phyloP scores from a whole-genome alignment of 1,140 invertebrate species.

The Physella acuta region DNA sequence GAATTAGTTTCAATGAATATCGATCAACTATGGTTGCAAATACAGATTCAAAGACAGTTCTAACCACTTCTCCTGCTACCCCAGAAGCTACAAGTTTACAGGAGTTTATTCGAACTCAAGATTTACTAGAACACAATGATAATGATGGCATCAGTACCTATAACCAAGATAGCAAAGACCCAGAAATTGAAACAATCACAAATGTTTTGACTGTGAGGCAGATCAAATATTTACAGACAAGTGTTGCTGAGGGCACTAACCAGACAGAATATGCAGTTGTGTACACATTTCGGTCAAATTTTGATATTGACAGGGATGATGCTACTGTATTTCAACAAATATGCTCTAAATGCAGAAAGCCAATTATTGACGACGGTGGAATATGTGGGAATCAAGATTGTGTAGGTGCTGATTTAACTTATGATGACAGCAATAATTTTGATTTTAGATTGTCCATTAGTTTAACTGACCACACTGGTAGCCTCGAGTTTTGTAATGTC shows the following conservation, averaged over 20 bases:
- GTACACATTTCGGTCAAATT: slow-evolving; percentile 36
- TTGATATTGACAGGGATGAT: slow-evolving; percentile 39
- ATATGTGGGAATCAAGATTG: background rate
- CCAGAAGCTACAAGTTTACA: slow-evolving; percentile 46
- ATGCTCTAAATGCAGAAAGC: background rate
- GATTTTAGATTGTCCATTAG: background rate
- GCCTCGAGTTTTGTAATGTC: slow-evolving; percentile 1
- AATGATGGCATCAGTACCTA: too few relatives aligned
- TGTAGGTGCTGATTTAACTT: background rate
- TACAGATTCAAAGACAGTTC: slow-evolving; percentile 51
- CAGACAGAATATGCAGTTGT: slow-evolving; percentile 33
- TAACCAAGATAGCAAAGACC: slow-evolving; percentile 24
- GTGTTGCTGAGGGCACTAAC: slow-evolving; percentile 15
- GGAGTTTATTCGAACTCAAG: slow-evolving; percentile 43
- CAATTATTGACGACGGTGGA: background rate
- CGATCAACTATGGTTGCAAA: slow-evolving; percentile 47
- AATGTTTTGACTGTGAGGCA: slow-evolving; percentile 36
- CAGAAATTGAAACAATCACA: slow-evolving; percentile 42
- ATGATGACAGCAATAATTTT: too few relatives aligned
- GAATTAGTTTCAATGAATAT: slow-evolving; percentile 48
- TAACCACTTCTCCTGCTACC: slow-evolving; percentile 54
- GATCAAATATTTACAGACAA: slow-evolving; percentile 29
- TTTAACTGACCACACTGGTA: slow-evolving; percentile 3
- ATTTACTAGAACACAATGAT: slow-evolving; percentile 4
- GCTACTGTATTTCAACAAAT: background rate